Base-by-base conservation (phyloP, 2,888 invertebrate genomes). In the Lepidonotus clava region DNA sequence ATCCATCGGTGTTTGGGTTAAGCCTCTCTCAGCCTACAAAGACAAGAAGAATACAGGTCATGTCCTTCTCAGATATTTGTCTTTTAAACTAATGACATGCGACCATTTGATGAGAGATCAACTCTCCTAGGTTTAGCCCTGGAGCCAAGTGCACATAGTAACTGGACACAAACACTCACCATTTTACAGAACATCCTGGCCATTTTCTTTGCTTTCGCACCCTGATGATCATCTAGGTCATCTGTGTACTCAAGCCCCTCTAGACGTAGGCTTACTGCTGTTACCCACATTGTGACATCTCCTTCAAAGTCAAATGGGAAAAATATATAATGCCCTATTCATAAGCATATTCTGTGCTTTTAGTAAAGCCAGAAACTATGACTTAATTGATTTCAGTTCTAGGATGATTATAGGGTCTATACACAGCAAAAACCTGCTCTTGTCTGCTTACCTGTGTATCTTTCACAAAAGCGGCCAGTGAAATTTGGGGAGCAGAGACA, bases 381-480 rank as follows among this genome's bases (percentile, higher is more conserved):
- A n/a, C n/a, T n/a, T n/a, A n/a, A n/a, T n/a, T n/a, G n/a, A n/a
- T n/a, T n/a, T n/a, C n/a, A n/a, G n/a, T n/a, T n/a, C n/a, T n/a
- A n/a, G n/a, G n/a, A n/a, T n/a, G n/a, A n/a, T n/a, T n/a, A n/a
- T n/a, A n/a, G n/a, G n/a, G n/a, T n/a, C n/a, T n/a, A n/a, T n/a
- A n/a, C n/a, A n/a, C n/a, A n/a, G n/a, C n/a, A n/a, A n/a, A n/a
- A n/a, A n/a, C n/a, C n/a, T n/a, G n/a, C n/a, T n/a, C 56, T 28
- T 24, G 24, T 28, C 18, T 5, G 4, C 28, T 61, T 61, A 61
- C 61, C 61, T 18, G 61, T 61, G 28, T 61, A 61, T 61, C 61
- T 61, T 11, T 61, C 61, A 61, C 61, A 61, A 32, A 61, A 61
- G 28, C 61, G 61, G 2, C 61, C 61, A n/a, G 61, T 61, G 61